Evolutionary conservation across 35 echinoderm and acorn worm genomes (phyloP), one percentile per base, ranked within the genome.

Genomic region (Chiridota heheva): DNA sequence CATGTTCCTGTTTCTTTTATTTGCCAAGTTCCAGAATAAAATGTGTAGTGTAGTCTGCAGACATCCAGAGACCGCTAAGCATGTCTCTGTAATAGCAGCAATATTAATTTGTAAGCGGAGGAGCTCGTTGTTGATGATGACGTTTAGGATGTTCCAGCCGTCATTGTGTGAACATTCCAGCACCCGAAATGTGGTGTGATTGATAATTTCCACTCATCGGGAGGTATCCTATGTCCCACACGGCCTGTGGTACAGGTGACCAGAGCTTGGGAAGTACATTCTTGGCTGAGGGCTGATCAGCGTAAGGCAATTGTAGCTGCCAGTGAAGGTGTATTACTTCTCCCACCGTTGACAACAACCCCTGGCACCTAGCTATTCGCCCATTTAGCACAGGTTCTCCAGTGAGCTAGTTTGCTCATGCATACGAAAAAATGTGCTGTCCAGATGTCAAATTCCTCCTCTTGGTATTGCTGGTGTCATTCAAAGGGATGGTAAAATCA

Each of bases 21-120:
- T 0, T 1, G 0, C 24, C 28, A 27, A 34, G 44, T 35, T 62
- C 78, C 46, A 67, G 35, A 62, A 67, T 67, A 3, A 40, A 82
- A 67, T 1, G 60, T 82, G 61, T 67, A 82, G 26, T 67, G 1
- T 0, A 45, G 64, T 49, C 34, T 32, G 1, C 1, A 82, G 6
- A 26, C 39, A 42, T 16, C 78, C 78, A 24, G 37, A 65, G 24
- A 39, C 48, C 18, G 81, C 26, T 2, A 72, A 36, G 8, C 81
- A 2, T 2, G 81, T 84, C 36, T 75, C 82, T 20, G 72, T 67
- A 16, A 74, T 67, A 1, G 53, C 36, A 3, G 82, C 82, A 30
- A 63, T 85, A 44, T 85, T 57, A 5, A 77, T 25, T 51, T 77
- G 40, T 49, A 77, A 25, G 25, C 48, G 48, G 1, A n/a, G n/a